Conservation (phyloP, 2,888 invertebrate species). For the Sipha maydis region DNA sequence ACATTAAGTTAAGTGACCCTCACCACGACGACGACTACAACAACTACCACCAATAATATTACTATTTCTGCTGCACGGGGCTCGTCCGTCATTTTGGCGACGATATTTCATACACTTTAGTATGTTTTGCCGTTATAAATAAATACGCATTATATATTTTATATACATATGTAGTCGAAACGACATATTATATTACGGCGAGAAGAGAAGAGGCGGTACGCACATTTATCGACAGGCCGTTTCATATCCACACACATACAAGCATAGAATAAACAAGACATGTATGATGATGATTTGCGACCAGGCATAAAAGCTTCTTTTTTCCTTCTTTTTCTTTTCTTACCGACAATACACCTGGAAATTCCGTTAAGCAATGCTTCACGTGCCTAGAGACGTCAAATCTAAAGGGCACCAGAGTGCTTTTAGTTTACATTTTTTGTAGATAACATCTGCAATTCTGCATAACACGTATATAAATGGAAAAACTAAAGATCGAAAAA, state of each 20-base stretch:
- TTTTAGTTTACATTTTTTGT: too few species aligned
- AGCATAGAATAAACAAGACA: neutral
- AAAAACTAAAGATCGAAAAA: too few species aligned
- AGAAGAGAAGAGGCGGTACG: neutral
- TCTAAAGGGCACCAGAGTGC: too few species aligned
- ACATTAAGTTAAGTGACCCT: conserved; percentile 62
- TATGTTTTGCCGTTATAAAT: conserved; percentile 4
- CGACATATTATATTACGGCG: conserved; percentile 17
- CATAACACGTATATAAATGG: too few species aligned
- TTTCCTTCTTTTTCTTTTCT: too few species aligned
- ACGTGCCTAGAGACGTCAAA: too few species aligned
- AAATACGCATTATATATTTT: conserved; percentile 7
- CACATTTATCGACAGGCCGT: conserved; percentile 31
- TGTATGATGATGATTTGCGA: too few species aligned
- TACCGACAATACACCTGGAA: too few species aligned
- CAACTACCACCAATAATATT: neutral
- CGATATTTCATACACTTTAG: conserved; percentile 59
- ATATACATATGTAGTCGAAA: neutral
- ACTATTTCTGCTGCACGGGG: neutral
- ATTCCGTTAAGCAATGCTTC: too few species aligned
- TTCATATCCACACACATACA: neutral
- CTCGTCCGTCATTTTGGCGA: conserved; percentile 45
- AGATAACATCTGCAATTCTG: too few species aligned
- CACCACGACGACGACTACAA: conserved; percentile 41
- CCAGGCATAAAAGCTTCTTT: too few species aligned